A percentile compares a stretch with the other conserved stretches of the same genome.
phyloP scores from a whole-genome alignment of 2,888 invertebrate genomes.

The Ephialtes manifestator region DNA sequence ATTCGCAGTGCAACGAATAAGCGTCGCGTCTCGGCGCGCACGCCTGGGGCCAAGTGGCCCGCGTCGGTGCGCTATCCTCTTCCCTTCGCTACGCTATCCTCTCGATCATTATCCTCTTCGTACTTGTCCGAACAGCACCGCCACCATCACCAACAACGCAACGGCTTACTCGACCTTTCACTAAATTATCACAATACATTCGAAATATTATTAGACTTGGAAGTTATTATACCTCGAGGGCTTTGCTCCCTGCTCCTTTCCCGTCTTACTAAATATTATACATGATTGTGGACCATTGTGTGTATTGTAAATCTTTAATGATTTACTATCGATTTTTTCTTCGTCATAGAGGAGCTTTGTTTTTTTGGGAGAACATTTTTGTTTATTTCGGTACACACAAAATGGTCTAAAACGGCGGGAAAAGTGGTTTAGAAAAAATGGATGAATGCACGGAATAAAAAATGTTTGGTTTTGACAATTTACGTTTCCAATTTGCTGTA shows the following conservation, averaged over 20 bases:
- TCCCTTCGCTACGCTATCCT: neutral
- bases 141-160: neutral
- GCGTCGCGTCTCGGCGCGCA: conserved; percentile 42
- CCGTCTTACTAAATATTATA: neutral
- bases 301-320: neutral
- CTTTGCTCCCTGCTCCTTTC: neutral
- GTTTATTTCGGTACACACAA: no score
- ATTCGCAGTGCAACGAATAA: conserved; percentile 56
- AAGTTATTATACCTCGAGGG: neutral
- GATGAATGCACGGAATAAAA: no score
- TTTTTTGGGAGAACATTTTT: no score
- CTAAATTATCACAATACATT: conserved; percentile 25
- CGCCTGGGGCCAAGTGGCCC: conserved; percentile 39
- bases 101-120: conserved; percentile 35
- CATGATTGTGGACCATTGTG: neutral
- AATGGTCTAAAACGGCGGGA: no score
- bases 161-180: conserved; percentile 22
- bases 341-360: no score
- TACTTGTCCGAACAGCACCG: conserved; percentile 11
- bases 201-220: conserved; percentile 14
- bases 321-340: neutral
- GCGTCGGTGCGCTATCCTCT: conserved; percentile 50
- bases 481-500: no score
- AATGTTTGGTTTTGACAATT: no score
- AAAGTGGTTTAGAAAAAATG: no score